Base-by-base conservation (phyloP, 2,888 invertebrate genomes). In the Resseliella maxima region DNA sequence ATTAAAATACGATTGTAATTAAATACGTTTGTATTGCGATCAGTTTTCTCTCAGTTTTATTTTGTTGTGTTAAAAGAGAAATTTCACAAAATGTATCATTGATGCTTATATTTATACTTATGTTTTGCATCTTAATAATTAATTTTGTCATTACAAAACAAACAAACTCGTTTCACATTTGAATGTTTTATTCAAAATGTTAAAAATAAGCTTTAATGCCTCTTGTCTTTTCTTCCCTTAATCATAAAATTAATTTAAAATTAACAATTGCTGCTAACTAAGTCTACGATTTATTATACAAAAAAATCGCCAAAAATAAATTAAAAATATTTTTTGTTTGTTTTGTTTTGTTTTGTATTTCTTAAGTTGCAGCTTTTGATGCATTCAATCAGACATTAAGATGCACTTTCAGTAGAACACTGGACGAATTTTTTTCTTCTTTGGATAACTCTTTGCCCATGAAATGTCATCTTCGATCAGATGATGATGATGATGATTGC, bases 361-460 rank as follows among this genome's bases (percentile, higher is more conserved):
- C 41, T 41, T 41, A 8, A 12, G 5, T 41, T 50, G 50, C 21
- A 2, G 10, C 50, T 3, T 12, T n/a, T 59, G 24, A n/a, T 27
- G 27, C 24, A 2, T n/a, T 2, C 59, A 24, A 27, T 59, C 12
- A 41, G 12, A 12, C 41, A 5, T 27, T 8, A 12, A 27, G 0
- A 8, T 24, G 24, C 3, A 21, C 15, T 21, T 36, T 83, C 83
- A 83, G n/a, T 83, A 83, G 38, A 83, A 83, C 24, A 83, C 83
- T 21, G 83, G 83, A 83, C 83, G 83, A 83, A 83, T 83, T 83
- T 83, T 83, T 12, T 83, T 83, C 83, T 83, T 83, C 24, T 83
- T 83, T 38, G 83, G n/a, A 18, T 38, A 83, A 83, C 83, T 83
- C 38, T 83, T 83, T n/a, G 83, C 83, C 83, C 83, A 83, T 24